Percentiles rank a stretch among this genome's conserved stretches.
phyloP scores from a whole-genome alignment of 2,113 vertebrate species.

The Craseonycteris thonglongyai region DNA sequence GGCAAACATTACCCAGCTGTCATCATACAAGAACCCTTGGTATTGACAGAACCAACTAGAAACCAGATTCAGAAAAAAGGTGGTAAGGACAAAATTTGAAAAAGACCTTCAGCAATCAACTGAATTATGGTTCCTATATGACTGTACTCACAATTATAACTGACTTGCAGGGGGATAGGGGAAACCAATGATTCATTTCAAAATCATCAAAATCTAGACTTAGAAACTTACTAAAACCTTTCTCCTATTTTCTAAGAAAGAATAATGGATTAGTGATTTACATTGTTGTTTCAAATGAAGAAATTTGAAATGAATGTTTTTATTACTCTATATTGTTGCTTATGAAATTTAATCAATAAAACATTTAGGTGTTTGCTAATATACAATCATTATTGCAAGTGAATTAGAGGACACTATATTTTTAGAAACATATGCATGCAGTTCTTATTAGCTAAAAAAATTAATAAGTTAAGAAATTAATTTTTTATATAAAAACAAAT shows the following conservation, averaged over 20 bases:
- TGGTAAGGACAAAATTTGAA: conserved; percentile 70
- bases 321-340: neutral
- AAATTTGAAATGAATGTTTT: neutral
- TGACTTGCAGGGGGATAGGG: neutral
- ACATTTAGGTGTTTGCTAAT: neutral
- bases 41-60: conserved; percentile 90
- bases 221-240: conserved; percentile 12
- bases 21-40: conserved; percentile 88
- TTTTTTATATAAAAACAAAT: conserved; percentile 26
- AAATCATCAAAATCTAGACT: conserved; percentile 22
- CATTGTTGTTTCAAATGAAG: conserved; percentile 23
- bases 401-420: neutral
- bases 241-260: conserved; percentile 16
- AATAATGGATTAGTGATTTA: neutral
- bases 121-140: neutral
- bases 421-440: neutral
- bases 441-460: conserved; percentile 28
- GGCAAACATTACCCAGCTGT: conserved; percentile 88
- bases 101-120: neutral
- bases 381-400: neutral
- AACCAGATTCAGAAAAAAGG: conserved; percentile 85
- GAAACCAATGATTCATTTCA: neutral
- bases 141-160: neutral
- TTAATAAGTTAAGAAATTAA: conserved; percentile 23
- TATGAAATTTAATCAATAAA: neutral